Evolutionary conservation across 1,140 invertebrate species (phyloP).

Genomic region (Tetraneura akinire): DNA sequence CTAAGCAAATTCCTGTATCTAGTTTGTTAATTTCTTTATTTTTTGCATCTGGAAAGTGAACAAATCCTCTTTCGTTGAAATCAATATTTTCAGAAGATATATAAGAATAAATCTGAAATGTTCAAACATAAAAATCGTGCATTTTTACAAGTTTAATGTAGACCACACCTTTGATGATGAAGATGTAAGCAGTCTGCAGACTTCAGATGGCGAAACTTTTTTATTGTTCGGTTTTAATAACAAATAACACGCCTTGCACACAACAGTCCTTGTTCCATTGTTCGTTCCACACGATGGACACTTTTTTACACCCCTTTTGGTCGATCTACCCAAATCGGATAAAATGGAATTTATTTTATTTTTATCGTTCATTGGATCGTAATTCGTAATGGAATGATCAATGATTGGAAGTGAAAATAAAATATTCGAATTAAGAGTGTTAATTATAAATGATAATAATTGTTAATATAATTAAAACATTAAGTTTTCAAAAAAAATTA

Average conservation of each 20-base stretch:
- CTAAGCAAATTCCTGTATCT: constrained; percentile 28
- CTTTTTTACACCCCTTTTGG: constrained; percentile 71
- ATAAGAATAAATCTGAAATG: constrained; percentile 40
- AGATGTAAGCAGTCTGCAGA: constrained; percentile 22
- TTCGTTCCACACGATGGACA: constrained; percentile 79
- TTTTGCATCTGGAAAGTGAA: constrained; percentile 27
- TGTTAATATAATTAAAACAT: no score
- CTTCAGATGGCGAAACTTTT: constrained; percentile 29
- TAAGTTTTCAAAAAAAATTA: no score
- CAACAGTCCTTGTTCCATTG: constrained; percentile 73
- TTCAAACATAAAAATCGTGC: not conserved
- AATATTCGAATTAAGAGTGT: no score
- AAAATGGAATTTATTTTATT: constrained; percentile 53
- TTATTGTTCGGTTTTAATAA: constrained; percentile 27
- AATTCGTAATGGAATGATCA: no score
- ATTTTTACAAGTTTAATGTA: not conserved
- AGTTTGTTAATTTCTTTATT: constrained; percentile 15
- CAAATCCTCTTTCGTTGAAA: constrained; percentile 34
- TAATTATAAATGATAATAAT: no score
- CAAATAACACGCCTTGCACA: constrained; percentile 69
- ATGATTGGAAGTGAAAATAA: no score
- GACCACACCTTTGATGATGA: not conserved
- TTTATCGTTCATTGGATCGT: constrained; percentile 49
- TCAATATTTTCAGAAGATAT: constrained; percentile 22
- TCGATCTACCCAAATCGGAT: constrained; percentile 69